Evolutionary conservation across 2,888 invertebrate species (phyloP).

Genomic region (Blomia tropicalis): DNA sequence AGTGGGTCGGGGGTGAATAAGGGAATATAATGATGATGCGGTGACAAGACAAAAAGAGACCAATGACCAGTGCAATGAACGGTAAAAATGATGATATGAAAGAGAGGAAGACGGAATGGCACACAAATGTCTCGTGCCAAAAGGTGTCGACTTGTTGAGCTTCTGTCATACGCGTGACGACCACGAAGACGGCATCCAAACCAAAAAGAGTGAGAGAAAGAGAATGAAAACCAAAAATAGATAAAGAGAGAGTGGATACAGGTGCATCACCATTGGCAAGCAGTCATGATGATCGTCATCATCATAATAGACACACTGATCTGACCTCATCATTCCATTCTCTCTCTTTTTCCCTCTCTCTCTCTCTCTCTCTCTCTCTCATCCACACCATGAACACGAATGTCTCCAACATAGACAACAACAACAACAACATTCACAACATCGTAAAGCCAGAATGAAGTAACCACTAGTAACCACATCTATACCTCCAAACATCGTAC

Average conservation of each 20-base stretch:
- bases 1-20: neutral
- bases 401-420: neutral
- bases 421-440: neutral
- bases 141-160: neutral
- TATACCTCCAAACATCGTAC: neutral
- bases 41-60: constrained; percentile 4
- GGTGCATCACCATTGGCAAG: neutral
- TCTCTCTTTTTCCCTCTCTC: neutral
- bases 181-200: neutral
- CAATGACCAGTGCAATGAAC: no score
- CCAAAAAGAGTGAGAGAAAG: neutral
- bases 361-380: neutral
- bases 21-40: neutral
- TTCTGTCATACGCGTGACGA: neutral
- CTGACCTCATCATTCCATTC: constrained; percentile 1
- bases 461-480: neutral
- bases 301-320: neutral
- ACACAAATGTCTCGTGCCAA: neutral
- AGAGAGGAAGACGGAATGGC: neutral
- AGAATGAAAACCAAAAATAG: neutral
- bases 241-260: neutral
- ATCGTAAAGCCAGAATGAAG: neutral
- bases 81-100: no score
- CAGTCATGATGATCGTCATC: neutral
- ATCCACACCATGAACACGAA: neutral